Conservation (phyloP, 1,140 invertebrate species). For the Scaptodrosophila lebanonensis region DNA sequence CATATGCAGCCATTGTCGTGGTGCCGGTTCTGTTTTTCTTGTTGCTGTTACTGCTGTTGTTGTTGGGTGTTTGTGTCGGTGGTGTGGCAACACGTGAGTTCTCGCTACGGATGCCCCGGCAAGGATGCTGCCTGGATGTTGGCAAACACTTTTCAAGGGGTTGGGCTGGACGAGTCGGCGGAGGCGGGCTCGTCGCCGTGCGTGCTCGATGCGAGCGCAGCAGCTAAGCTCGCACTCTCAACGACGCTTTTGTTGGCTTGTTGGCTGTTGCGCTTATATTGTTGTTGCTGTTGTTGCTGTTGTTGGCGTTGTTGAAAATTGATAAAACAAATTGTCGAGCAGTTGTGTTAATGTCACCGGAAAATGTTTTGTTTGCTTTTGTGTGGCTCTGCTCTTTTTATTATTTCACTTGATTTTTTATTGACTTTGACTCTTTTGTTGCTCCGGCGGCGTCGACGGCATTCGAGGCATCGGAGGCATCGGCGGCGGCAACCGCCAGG, state of each 20-base stretch:
- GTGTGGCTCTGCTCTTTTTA: conserved; percentile 56
- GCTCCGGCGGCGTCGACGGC: not conserved
- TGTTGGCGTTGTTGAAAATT: conserved; percentile 73
- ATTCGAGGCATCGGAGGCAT: conserved; percentile 3
- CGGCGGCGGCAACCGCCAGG: conserved; percentile 23
- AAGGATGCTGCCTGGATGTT: conserved; percentile 42
- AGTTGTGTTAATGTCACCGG: conserved; percentile 76
- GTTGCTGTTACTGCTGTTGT: no score
- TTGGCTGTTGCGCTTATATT: conserved; percentile 25
- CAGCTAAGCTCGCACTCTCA: conserved; percentile 54
- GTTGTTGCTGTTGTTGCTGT: conserved; percentile 31
- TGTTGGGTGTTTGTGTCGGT: conserved; percentile 8
- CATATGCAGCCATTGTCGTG: conserved; percentile 76
- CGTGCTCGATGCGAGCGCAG: conserved; percentile 51
- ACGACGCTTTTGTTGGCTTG: conserved; percentile 40
- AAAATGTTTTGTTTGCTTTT: conserved; percentile 76
- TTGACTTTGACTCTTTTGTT: conserved; percentile 33
- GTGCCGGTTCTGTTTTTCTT: conserved; percentile 33
- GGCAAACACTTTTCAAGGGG: conserved; percentile 35
- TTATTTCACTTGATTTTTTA: conserved; percentile 48
- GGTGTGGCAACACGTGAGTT: conserved; percentile 34
- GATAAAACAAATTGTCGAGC: conserved; percentile 77
- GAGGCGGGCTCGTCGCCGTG: conserved; percentile 38
- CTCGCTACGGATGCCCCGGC: conserved; percentile 48
- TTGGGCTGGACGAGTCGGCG: conserved; percentile 24